A percentile compares a stretch with the other conserved stretches of the same genome.
Conservation (phyloP, 2,113 vertebrate genomes). For the Corydoras sp. region DNA sequence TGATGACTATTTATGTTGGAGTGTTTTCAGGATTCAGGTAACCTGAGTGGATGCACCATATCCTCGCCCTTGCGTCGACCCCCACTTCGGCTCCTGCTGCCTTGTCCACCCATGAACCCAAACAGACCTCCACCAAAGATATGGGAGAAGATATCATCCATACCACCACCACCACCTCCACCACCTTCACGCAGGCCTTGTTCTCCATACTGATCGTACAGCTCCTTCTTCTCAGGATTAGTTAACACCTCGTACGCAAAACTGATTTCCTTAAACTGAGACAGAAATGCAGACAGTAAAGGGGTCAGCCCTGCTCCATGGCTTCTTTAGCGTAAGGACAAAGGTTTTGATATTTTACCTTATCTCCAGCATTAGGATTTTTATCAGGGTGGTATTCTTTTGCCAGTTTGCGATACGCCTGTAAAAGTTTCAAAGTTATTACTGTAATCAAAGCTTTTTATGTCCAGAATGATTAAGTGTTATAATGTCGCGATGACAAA, state of each 20-base stretch:
- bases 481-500: too few species aligned
- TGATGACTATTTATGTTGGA: too few species aligned
- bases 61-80: conserved; percentile 94
- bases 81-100: conserved; percentile 84
- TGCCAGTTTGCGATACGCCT: conserved; percentile 95
- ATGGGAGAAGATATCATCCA: conserved; percentile 99
- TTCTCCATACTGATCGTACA: conserved; percentile 95
- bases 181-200: conserved; percentile 95
- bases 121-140: conserved; percentile 97
- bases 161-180: conserved; percentile 83
- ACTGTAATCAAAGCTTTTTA: too few species aligned
- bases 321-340: background rate
- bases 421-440: conserved; percentile 31
- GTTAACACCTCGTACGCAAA: conserved; percentile 97
- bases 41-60: conserved; percentile 98
- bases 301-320: background rate
- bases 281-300: conserved; percentile 1
- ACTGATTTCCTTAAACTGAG: conserved; percentile 97
- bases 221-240: conserved; percentile 92
- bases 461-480: too few species aligned
- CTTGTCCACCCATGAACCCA: conserved; percentile 94
- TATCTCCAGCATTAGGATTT: conserved; percentile 97
- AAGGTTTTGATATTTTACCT: conserved; percentile 67
- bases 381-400: conserved; percentile 99
- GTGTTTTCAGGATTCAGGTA: conserved; percentile 32